Evolutionary conservation across 2,113 vertebrate species (phyloP), one percentile per base, ranked within the genome.

Genomic region (Nerophis lumbriciformis): DNA sequence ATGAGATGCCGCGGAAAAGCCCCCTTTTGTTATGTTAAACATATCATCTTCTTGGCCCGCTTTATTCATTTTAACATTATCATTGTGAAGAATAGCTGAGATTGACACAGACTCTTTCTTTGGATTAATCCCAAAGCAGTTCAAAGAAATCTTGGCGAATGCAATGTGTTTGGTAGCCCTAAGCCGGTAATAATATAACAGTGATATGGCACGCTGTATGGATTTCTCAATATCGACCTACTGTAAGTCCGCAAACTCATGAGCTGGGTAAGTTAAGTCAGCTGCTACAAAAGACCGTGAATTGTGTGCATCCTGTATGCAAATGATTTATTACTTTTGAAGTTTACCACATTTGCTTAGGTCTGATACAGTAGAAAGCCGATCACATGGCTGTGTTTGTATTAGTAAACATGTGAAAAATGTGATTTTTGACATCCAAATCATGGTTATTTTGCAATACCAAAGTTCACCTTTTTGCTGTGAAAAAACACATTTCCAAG

Each of bases 11-110:
- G 65, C 61, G 73, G 58, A 83, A 28, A 87, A 85, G 78, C 84
- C 82, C 63, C 65, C 82, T 71, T 86, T 87, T 88, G 85, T 88
- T 77, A 87, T 88, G 87, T 85, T 83, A 87, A 88, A 81, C 72
- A 70, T 74, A 74, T 81, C 66, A 86, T 81, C 75, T 81, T 82
- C 76, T 83, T 39, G 67, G 70, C 61, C 73, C 53, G 76, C 81
- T 83, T 82, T 82, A 72, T 83, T 82, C 81, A 66, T 68, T 58
- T 76, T 12, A 76, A 83, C 86, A 82, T 67, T 86, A 83, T 84
- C 73, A 75, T 72, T 6, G 16, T 6, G 19, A 78, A 84, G 79
- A 86, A 83, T 80, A 65, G 77, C 9, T 2, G 53, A 65, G 81
- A 84, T 76, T 84, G 84, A 87, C 83, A 85, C 62, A 75, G 75